These are phyloP conservation scores for Agriotes lineatus DNA, from an alignment of 2,888 invertebrate genomes.

Conservation along the genomic window DNA sequence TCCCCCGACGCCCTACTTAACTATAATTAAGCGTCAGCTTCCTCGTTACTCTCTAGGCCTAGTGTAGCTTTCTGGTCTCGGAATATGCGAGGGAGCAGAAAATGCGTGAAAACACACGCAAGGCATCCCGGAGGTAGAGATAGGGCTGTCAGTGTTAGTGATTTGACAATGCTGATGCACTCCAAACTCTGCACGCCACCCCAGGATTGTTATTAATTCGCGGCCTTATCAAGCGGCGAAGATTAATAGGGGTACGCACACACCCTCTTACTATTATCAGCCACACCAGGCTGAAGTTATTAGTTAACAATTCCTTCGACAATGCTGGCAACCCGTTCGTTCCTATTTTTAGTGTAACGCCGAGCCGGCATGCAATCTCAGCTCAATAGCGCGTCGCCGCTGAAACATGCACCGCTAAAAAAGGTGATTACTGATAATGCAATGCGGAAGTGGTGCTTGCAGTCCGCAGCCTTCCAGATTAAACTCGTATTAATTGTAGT, in stretches of 20 bases:
- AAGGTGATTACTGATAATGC: conserved; percentile 14
- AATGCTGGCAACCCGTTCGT: not conserved
- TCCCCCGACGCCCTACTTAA: conserved; percentile 8
- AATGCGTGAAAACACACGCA: conserved; percentile 33
- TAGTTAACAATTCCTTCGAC: conserved; percentile 14
- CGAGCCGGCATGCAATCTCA: no score
- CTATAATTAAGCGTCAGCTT: conserved; percentile 20
- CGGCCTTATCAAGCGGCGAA: conserved; percentile 35
- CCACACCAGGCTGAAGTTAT: conserved; percentile 22
- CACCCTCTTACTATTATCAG: conserved; percentile 6
- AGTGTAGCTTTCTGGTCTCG: conserved; percentile 7
- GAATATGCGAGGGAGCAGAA: conserved; percentile 9
- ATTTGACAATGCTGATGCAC: conserved; percentile 40
- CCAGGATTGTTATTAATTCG: conserved; percentile 39
- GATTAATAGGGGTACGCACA: conserved; percentile 36
- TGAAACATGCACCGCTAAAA: not conserved
- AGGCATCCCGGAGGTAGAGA: conserved; percentile 35
- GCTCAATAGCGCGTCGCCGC: not conserved
- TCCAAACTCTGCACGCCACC: conserved; percentile 34
- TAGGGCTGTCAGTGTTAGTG: conserved; percentile 39
- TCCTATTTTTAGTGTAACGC: not conserved
- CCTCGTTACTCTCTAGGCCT: conserved; percentile 9
- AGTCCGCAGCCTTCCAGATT: conserved; percentile 20
- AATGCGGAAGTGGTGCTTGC: conserved; percentile 18
- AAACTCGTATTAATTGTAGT: conserved; percentile 24